A percentile compares a stretch with the other conserved stretches of the same genome.
phyloP scores from a whole-genome alignment of 1,140 invertebrate species.

The Drosophila cardini region DNA sequence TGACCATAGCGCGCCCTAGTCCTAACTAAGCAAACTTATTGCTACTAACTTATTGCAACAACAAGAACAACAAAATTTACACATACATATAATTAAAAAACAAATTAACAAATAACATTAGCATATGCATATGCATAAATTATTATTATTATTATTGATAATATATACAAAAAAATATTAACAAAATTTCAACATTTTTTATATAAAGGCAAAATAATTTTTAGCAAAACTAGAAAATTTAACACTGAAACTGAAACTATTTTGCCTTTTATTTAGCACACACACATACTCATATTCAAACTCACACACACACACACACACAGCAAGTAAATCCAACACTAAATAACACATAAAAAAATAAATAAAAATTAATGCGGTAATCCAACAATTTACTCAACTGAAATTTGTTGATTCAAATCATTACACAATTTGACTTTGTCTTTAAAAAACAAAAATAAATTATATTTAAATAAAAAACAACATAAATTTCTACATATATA shows the following conservation, averaged over 20 bases:
- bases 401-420: slow-evolving; percentile 57
- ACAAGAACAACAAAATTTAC: slow-evolving; percentile 36
- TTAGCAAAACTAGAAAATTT: slow-evolving; percentile 57
- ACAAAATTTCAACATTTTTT: slow-evolving; percentile 55
- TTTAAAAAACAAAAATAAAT: slow-evolving; percentile 50
- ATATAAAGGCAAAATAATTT: slow-evolving; percentile 44
- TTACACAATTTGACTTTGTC: slow-evolving; percentile 56
- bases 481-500: slow-evolving; percentile 5
- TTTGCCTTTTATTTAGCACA: slow-evolving; percentile 37
- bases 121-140: slow-evolving; percentile 29
- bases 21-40: slow-evolving; percentile 48
- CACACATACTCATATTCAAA: slow-evolving; percentile 27
- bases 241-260: slow-evolving; percentile 32
- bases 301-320: slow-evolving; percentile 18
- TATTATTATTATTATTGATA: slow-evolving; percentile 51
- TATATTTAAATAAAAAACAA: slow-evolving; percentile 34
- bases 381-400: slow-evolving; percentile 53
- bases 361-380: slow-evolving; percentile 35
- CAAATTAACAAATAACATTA: slow-evolving; percentile 32
- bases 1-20: slow-evolving; percentile 67
- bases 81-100: slow-evolving; percentile 28
- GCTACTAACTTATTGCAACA: slow-evolving; percentile 4
- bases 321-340: slow-evolving; percentile 44
- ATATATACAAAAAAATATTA: slow-evolving; percentile 35
- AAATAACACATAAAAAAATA: slow-evolving; percentile 28